Percentiles rank a stretch among this genome's conserved stretches.
These are phyloP conservation scores for Lordiphosa stackelbergi DNA, from an alignment of 1,140 invertebrate genomes.

Conservation along the genomic window DNA sequence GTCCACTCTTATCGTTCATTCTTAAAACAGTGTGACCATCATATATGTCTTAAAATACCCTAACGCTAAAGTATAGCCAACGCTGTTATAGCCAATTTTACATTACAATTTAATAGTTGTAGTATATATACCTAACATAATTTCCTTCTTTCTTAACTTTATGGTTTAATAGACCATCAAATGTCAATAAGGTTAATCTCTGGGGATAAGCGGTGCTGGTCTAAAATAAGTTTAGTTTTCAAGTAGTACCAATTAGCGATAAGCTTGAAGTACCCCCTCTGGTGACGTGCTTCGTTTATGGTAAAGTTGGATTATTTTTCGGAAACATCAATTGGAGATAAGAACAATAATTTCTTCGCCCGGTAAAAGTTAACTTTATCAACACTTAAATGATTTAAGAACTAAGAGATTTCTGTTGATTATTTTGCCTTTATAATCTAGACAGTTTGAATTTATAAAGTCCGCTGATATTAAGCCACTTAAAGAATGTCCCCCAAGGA, in stretches of 20 bases:
- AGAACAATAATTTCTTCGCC: neutral
- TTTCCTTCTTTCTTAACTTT: no score
- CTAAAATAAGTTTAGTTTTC: slow-evolving; percentile 2
- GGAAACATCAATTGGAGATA: slow-evolving; percentile 13
- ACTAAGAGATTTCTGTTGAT: slow-evolving; percentile 4
- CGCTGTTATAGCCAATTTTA: no score
- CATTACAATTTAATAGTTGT: no score
- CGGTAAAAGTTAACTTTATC: neutral
- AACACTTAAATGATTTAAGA: neutral
- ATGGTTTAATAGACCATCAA: neutral
- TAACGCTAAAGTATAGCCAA: no score
- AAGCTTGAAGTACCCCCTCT: slow-evolving; percentile 15
- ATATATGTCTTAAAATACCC: no score
- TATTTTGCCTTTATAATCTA: slow-evolving; percentile 12
- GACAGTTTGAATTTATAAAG: slow-evolving; percentile 23
- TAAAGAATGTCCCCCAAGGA: slow-evolving; percentile 12
- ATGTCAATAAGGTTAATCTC: slow-evolving; percentile 11
- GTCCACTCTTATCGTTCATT: no score
- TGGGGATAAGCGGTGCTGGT: slow-evolving; percentile 5
- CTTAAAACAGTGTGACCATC: no score
- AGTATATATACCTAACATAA: no score
- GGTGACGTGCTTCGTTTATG: slow-evolving; percentile 13
- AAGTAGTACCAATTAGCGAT: slow-evolving; percentile 27
- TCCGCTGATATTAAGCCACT: slow-evolving; percentile 20
- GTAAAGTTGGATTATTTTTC: slow-evolving; percentile 13